A percentile compares a stretch with the other conserved stretches of the same genome.
Evolutionary conservation across 2,888 invertebrate species (phyloP).

Genomic region (Archips crataeganus): DNA sequence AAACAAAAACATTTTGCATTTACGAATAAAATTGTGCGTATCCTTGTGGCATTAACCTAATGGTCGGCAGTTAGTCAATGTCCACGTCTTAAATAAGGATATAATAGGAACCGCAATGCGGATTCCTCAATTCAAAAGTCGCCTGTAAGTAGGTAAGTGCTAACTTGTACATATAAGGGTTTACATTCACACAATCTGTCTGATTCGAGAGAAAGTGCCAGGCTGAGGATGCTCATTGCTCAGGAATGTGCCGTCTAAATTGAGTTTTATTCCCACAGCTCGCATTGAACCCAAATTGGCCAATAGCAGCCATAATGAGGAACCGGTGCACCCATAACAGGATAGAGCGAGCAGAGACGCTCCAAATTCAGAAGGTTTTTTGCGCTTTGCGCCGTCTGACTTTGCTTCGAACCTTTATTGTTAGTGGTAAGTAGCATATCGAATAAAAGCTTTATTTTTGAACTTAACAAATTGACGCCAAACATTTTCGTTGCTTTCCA

Average conservation of each 20-base stretch:
- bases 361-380: slow-evolving; percentile 33
- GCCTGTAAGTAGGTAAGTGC: slow-evolving; percentile 24
- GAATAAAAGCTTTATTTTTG: neutral
- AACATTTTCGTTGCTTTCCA: too few species aligned
- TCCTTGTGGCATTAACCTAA: neutral
- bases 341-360: slow-evolving; percentile 30
- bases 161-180: slow-evolving; percentile 28
- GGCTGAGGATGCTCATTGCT: slow-evolving; percentile 54
- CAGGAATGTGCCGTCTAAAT: slow-evolving; percentile 48
- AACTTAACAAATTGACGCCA: neutral
- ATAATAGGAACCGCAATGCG: slow-evolving; percentile 46
- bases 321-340: slow-evolving; percentile 41
- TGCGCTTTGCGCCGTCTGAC: neutral
- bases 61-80: slow-evolving; percentile 18
- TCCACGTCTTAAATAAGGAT: slow-evolving; percentile 29
- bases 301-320: slow-evolving; percentile 36
- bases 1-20: neutral
- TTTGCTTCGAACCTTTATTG: neutral
- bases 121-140: slow-evolving; percentile 47
- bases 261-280: slow-evolving; percentile 36
- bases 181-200: slow-evolving; percentile 25
- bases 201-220: slow-evolving; percentile 55
- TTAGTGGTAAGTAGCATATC: neutral
- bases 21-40: neutral
- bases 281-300: slow-evolving; percentile 35